These are phyloP conservation scores for Bombus pyrosoma DNA, from an alignment of 1,140 invertebrate species.

Conservation along the genomic window DNA sequence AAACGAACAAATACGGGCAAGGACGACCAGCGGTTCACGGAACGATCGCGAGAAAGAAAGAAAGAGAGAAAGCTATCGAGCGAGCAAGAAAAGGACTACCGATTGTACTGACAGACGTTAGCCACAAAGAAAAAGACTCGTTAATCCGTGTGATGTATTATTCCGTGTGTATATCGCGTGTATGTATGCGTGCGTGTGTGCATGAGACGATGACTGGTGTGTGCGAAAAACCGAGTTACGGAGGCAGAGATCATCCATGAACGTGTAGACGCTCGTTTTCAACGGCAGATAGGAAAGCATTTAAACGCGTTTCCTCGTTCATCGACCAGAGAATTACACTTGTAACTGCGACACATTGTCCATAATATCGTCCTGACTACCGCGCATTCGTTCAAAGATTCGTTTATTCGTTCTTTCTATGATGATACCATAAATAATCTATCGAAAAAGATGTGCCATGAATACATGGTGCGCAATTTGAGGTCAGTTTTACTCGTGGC, in stretches of 20 bases:
- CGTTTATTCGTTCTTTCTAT: not conserved
- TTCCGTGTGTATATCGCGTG: conserved; percentile 36
- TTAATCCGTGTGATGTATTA: conserved; percentile 51
- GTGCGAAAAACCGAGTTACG: conserved; percentile 25
- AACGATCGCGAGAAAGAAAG: conserved; percentile 29
- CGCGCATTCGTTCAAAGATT: not conserved
- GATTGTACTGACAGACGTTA: conserved; percentile 69
- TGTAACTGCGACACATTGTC: not conserved
- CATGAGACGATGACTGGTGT: conserved; percentile 40
- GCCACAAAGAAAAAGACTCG: conserved; percentile 64
- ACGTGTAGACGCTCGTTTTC: not conserved
- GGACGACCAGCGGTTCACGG: conserved; percentile 58
- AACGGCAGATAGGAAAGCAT: not conserved
- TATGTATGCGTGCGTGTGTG: conserved; percentile 31
- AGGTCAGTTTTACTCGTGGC: not conserved
- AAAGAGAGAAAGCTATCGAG: conserved; percentile 36
- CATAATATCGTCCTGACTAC: no score
- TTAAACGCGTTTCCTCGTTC: not conserved
- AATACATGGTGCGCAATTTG: not conserved
- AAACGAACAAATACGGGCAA: conserved; percentile 54
- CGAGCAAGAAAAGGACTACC: conserved; percentile 51
- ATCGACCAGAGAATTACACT: not conserved
- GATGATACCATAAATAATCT: not conserved
- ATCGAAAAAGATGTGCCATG: not conserved
- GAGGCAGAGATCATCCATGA: conserved; percentile 28